Evolutionary conservation across 2,797 vertebrate genomes (phyloP), one percentile per base, ranked within the genome.

Genomic region (Chrysocyon brachyurus): DNA sequence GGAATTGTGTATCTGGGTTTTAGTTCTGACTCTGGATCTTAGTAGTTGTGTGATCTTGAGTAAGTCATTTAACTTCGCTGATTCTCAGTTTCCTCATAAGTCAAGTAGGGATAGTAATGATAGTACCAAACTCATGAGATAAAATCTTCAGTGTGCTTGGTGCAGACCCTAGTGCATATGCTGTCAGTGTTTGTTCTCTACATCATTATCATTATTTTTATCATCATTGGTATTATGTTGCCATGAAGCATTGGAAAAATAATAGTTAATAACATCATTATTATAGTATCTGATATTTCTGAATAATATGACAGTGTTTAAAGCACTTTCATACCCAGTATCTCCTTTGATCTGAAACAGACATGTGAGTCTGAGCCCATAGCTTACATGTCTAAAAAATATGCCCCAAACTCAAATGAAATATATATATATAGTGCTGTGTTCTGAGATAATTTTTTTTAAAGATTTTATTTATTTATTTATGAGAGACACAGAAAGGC

Each of bases 31-130:
- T 68, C 21, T 64, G 59, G n/a, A n/a, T 49, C 72, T 81, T 40
- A 66, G 3, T 91, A 2, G 46, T 12, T 89, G 0, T 91, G 12
- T 0, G 11, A 26, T 93, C 36, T 14, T 91, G 57, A 31, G 12
- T 21, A 68, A 59, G 33, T 94, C 56, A 49, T 56, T 93, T 91
- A 68, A 88, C 70, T 82, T 93, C 16, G 49, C 3, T 93, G 33
- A 54, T 16, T 95, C 95, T 95, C 33, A 52, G 1, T 90, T 96
- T 96, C 54, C 56, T 96, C 70, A 17, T 52, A 82, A 91, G 10
- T 93, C 94, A 93, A 97, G 56, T 63, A 19, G 49, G 12, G 16
- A 28, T 24, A 68, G 36, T 52, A 49, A 9, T 19, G 16, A n/a
- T n/a, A 64, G 19, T 46, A n/a, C 26, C n/a, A 72, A 84, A 54